Base-by-base conservation (phyloP, 1,140 invertebrate genomes). In the Cardiocondyla obscurior region DNA sequence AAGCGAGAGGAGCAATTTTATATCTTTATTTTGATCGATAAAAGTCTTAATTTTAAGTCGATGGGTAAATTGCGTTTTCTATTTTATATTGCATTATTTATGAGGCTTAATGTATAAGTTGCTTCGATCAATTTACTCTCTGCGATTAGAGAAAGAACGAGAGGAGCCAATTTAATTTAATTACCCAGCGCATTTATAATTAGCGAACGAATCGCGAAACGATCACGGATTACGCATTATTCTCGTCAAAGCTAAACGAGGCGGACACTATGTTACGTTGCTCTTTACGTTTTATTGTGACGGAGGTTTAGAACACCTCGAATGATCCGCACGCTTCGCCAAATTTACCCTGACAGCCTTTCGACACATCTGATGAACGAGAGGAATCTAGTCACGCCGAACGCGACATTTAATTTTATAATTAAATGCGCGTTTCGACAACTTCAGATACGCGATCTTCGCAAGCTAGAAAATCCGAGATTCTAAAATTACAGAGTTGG, bases 161-260 rank as follows among this genome's bases (percentile, higher is more conserved):
- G n/a, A n/a, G n/a, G n/a, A n/a, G n/a, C n/a, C n/a, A n/a, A n/a
- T n/a, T n/a, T n/a, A n/a, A n/a, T n/a, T n/a, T n/a, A n/a, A n/a
- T n/a, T n/a, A n/a, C n/a, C 39, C 30, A 16, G 14, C 14, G 14
- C 3, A n/a, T n/a, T 30, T 16, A 36, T 33, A 60, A 60, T 39
- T 60, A 30, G 16, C 46, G 28, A 30, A 16, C 16, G 28, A 16
- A 60, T n/a, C 12, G 57, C 28, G 16, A 60, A 33, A 60, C 30
- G 28, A n/a, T 58, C 8, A 3, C 16, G 25, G 28, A 33, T 60
- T 60, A 60, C 58, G 30, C 39, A 60, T 60, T 36, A 60, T 19
- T 60, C 30, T 60, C 58, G 30, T 60, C n/a, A 36, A 60, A 60
- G 58, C 58, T 36, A 60, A 60, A 36, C 58, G 30, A 60, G 16